Evolutionary conservation across 2,888 invertebrate genomes (phyloP).

Genomic region (Clivina fossor): DNA sequence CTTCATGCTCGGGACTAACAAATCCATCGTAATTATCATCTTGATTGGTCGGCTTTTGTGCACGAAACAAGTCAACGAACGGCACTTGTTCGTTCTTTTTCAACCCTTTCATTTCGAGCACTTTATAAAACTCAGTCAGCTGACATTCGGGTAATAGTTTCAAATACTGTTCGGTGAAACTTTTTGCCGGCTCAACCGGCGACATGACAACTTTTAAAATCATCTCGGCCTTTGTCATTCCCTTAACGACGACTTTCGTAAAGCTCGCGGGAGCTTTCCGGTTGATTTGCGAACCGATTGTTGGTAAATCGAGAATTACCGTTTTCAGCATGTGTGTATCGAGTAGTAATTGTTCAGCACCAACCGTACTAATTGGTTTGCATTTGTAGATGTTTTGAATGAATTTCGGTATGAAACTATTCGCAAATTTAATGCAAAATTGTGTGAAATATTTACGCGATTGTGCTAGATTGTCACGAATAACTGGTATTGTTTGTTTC

Average conservation of each 20-base stretch:
- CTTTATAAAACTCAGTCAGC: conserved; percentile 87
- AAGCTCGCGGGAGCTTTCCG: conserved; percentile 89
- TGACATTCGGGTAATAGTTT: conserved; percentile 90
- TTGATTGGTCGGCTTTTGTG: conserved; percentile 43
- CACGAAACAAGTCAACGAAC: conserved; percentile 61
- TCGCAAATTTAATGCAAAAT: conserved; percentile 94
- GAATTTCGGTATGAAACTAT: conserved; percentile 93
- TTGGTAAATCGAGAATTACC: conserved; percentile 90
- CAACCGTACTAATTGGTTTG: conserved; percentile 83
- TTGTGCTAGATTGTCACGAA: conserved; percentile 85
- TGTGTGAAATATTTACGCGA: conserved; percentile 98
- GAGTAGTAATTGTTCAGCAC: conserved; percentile 91
- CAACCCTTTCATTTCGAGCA: conserved; percentile 90
- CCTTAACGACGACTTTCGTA: conserved; percentile 69
- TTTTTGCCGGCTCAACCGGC: conserved; percentile 76
- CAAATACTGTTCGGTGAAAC: conserved; percentile 86
- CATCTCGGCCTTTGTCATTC: conserved; percentile 99
- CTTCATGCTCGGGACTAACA: conserved; percentile 53
- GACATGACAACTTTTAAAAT: conserved; percentile 98
- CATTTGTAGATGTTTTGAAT: conserved; percentile 89
- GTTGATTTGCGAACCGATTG: conserved; percentile 84
- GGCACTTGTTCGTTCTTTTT: conserved; percentile 61
- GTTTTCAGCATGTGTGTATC: conserved; percentile 96
- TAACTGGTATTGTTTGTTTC: conserved; percentile 81
- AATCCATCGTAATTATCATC: conserved; percentile 22